A percentile compares a stretch with the other conserved stretches of the same genome.
phyloP scores from a whole-genome alignment of 2,113 vertebrate species.

The Hassar affinis region DNA sequence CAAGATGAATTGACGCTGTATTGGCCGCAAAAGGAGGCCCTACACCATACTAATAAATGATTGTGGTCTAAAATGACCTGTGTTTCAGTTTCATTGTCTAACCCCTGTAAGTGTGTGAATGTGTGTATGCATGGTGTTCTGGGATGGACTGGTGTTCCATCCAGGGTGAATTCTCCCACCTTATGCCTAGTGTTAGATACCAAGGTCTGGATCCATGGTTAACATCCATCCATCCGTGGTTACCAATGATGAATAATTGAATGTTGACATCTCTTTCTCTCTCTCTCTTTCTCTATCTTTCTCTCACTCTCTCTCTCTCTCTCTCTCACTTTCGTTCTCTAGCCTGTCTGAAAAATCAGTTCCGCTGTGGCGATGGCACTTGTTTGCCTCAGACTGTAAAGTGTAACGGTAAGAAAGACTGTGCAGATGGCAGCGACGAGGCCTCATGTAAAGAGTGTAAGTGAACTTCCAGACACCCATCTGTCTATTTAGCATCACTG shows the following conservation, averaged over 20 bases:
- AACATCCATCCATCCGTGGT: too few species aligned
- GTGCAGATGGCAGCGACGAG: constrained; percentile 74
- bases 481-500: not conserved
- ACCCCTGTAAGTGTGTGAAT: too few species aligned
- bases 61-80: too few species aligned
- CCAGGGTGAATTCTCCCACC: not conserved
- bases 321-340: not conserved
- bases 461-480: constrained; percentile 31
- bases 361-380: constrained; percentile 63
- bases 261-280: not conserved
- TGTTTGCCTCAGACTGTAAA: constrained; percentile 66
- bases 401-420: constrained; percentile 70
- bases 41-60: too few species aligned
- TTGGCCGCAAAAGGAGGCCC: too few species aligned
- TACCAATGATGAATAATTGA: not conserved
- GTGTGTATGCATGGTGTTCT: not conserved
- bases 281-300: not conserved
- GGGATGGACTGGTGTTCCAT: not conserved
- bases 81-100: too few species aligned
- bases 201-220: not conserved
- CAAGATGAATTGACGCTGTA: too few species aligned
- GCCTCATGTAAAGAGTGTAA: constrained; percentile 65
- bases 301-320: constrained; percentile 15
- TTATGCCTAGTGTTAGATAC: not conserved
- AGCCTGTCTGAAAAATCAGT: constrained; percentile 69